These are phyloP conservation scores for Peromyscus leucopus DNA, from an alignment of 2,113 vertebrate genomes.

Conservation along the genomic window DNA sequence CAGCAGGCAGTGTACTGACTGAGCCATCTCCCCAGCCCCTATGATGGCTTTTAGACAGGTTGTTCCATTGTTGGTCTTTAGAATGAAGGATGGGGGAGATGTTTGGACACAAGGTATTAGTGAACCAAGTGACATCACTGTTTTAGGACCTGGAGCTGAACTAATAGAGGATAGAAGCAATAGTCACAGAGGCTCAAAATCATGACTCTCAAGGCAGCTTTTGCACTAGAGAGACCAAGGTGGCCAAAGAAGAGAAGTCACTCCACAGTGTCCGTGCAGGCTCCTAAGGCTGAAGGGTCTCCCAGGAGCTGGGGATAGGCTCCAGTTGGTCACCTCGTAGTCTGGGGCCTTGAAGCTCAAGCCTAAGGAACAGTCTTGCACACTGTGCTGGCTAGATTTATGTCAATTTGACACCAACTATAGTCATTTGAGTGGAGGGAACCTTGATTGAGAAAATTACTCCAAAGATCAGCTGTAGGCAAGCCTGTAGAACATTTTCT, in stretches of 20 bases:
- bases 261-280: not conserved
- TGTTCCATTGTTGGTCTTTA: not conserved
- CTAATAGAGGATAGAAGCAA: not conserved
- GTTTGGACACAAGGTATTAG: not conserved
- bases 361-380: not conserved
- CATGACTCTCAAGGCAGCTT: not conserved
- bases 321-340: not conserved
- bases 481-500: not conserved
- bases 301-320: not conserved
- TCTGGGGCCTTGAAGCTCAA: not conserved
- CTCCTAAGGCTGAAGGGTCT: not conserved
- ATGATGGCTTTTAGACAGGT: not conserved
- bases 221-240: not conserved
- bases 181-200: not conserved
- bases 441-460: not conserved
- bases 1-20: no score
- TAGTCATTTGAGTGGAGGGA: not conserved
- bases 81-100: not conserved
- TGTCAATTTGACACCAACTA: not conserved
- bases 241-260: not conserved
- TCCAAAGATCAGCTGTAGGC: not conserved
- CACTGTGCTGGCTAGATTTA: not conserved
- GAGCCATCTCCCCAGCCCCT: not conserved
- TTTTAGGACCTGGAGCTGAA: not conserved
- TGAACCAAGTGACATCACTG: not conserved